Evolutionary conservation across 2,888 invertebrate species (phyloP), one percentile per base, ranked within the genome.

Genomic region (Mechanitis messenoides): DNA sequence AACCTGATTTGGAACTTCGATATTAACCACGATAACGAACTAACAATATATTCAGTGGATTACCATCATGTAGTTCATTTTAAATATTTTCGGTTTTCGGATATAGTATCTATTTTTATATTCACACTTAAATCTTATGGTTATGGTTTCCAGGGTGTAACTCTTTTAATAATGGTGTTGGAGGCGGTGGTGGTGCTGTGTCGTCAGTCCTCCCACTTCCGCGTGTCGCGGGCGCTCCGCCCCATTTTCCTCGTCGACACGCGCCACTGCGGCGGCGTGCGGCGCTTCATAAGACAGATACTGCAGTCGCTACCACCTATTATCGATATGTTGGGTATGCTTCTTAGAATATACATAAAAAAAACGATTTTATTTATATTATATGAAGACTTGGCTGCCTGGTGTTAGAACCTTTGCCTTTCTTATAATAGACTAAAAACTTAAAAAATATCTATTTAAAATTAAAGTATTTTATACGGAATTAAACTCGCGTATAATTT

Each of bases 161-260:
- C 95, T 0, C 84, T 96, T 58, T 80, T 92, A 46, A 94, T 96
- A 70, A 96, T 97, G 96, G 92, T 96, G 67, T 78, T 95, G 53
- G 97, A 97, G 79, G 95, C 96, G 0, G 90, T 96, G 56, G 93
- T 94, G 47, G 95, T 97, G 58, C 83, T 97, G 47, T 92, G 94
- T 65, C 91, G 97, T 28, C 96, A 96, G 80, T 94, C 94, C 0
- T 95, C 94, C 0, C 97, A 97, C 85, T 95, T 96, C 83, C 91
- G 97, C 0, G 95, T 96, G 58, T 96, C 96, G n/a, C 89, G 97
- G 65, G 95, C 96, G 4, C 83, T 97, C 11, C 91, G 97, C 20
- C 97, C 97, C n/a, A 94, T 97, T 72, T 97, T 97, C 86, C 84
- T 97, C 53, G 94, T 97, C 56, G 96, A 97, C 83, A 96, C 96